Evolutionary conservation across 2,888 invertebrate genomes (phyloP), one percentile per base, ranked within the genome.

Genomic region (Melipona beecheii): DNA sequence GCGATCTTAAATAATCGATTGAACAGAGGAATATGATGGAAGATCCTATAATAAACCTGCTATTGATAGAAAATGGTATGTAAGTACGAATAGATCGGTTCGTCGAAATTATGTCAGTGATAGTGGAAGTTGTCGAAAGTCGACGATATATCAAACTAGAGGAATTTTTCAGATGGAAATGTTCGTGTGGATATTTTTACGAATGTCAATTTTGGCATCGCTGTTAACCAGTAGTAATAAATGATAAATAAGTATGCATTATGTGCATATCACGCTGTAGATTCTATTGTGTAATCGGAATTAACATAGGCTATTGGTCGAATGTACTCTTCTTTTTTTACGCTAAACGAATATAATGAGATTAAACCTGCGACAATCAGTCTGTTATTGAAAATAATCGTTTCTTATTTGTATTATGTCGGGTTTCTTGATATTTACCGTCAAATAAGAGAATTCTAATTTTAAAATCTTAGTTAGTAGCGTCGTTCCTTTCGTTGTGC

Each of bases 301-400:
- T 65, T 54, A 74, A 66, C 36, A 64, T 65, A 6, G 19, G 5
- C 1, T 31, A 11, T 13, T 60, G 27, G 21, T 43, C 43, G 49
- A 60, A 72, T 24, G 27, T 21, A 50, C 21, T 17, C 43, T 54
- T 52, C 2, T 56, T 75, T 49, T 58, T 58, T 58, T 19, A 49
- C 58, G 49, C 31, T 50, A 75, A 49, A 75, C 49, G 43, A 49
- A 11, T 5, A 69, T 58, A 69, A 69, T 49, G 19, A 69, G n/a
- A 58, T 75, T 75, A 69, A 69, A 50, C n/a, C 19, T 49, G 49
- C 50, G 58, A 58, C 69, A 58, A 75, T 75, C 69, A 60, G 21
- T 13, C 50, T 69, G 75, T 62, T 73, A 31, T 62, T 73, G 21
- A 49, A 49, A 75, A 68, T 52, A 9, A 27, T 27, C 2, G 17